Base-by-base conservation (phyloP, 2,888 invertebrate genomes). In the Anarsia innoxiella region DNA sequence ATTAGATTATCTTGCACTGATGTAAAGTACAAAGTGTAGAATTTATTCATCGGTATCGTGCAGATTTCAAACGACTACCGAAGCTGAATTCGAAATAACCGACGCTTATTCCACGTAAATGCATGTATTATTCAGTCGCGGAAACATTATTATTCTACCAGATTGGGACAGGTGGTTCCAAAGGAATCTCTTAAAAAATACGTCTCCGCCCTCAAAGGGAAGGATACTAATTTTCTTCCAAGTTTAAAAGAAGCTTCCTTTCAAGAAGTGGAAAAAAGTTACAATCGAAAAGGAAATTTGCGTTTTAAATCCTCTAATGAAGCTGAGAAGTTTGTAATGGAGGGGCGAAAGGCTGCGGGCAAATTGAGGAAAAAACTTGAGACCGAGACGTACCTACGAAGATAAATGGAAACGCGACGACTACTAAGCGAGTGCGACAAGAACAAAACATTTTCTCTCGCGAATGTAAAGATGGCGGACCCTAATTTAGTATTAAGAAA, bases 221-320 rank as follows among this genome's bases (percentile, higher is more conserved):
- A 74, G 76, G 70, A 77, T 70, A 77, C 80, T 80, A 82, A 82
- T 83, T 84, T 82, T 74, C 80, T 82, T 76, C 70, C 68, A 65
- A 76, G 67, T 80, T 75, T 70, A 73, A 82, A 84, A 83, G 77
- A 79, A 79, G 79, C 75, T 78, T 79, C 73, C 75, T 80, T 79
- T 78, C 77, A 75, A 79, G 78, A 69, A 75, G 75, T 79, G 69
- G 76, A 83, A 82, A 83, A 82, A 84, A 84, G 82, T 83, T 84
- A 83, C 83, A 83, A 83, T 79, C 83, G 80, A 78, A 83, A 77
- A 74, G 79, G 80, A 79, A 84, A 84, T 84, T 84, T 84, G 84
- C 82, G 83, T 82, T 84, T 84, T 84, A 84, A 84, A 83, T 82
- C 79, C 74, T 82, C 84, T 84, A 84, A 84, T 83, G 83, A 83